phyloP scores from a whole-genome alignment of 2,113 vertebrate species.

The Marmota flaviventris region DNA sequence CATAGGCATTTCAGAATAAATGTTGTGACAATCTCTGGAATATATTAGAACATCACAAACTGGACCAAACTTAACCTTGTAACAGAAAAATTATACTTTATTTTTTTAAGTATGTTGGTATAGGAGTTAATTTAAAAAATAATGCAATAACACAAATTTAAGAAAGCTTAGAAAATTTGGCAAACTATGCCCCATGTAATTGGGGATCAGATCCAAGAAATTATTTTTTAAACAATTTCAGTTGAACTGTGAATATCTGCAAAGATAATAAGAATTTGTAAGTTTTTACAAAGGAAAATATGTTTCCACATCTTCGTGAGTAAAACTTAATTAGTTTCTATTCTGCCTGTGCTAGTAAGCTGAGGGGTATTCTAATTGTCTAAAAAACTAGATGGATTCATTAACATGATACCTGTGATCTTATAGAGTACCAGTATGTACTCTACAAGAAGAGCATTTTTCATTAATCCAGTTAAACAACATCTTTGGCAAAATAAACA shows the following conservation, averaged over 20 bases:
- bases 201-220: neutral
- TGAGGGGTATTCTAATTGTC: slow-evolving; percentile 27
- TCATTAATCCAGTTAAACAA: slow-evolving; percentile 2
- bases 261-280: slow-evolving; percentile 8
- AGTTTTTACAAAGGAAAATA: slow-evolving; percentile 7
- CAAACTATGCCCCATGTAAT: neutral
- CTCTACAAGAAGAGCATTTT: neutral
- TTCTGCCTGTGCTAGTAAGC: neutral
- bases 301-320: neutral
- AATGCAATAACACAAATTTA: neutral
- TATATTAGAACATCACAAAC: neutral
- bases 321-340: slow-evolving; percentile 4
- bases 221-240: neutral
- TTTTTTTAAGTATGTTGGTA: neutral
- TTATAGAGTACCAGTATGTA: neutral
- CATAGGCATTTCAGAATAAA: slow-evolving; percentile 48
- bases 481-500: slow-evolving; percentile 17
- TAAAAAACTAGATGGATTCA: neutral
- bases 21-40: slow-evolving; percentile 40
- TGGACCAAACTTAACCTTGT: neutral
- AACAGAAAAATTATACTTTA: neutral
- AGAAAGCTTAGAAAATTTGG: neutral
- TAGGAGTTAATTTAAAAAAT: neutral
- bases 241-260: neutral
- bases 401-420: slow-evolving; percentile 23